Evolutionary conservation across 1,140 invertebrate species (phyloP).

Genomic region (Philotrypesis tridentata): DNA sequence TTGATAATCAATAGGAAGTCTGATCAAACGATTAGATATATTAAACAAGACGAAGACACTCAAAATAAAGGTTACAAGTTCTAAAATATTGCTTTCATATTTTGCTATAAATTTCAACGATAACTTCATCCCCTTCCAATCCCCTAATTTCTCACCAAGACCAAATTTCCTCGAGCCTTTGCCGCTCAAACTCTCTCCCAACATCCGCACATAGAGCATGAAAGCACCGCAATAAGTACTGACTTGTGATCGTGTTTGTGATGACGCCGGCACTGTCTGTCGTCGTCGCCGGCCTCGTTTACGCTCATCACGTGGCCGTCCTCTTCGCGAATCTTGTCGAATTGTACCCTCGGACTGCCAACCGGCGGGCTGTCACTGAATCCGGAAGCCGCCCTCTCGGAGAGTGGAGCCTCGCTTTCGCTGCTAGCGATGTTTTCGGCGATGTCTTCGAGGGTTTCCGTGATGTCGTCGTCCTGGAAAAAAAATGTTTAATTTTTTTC

Average conservation of each 20-base stretch:
- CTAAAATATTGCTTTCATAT: too few species aligned
- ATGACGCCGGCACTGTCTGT: slow-evolving; percentile 64
- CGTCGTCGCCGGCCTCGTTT: slow-evolving; percentile 59
- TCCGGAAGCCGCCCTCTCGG: slow-evolving; percentile 70
- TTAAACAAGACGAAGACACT: too few species aligned
- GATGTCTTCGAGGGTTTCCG: slow-evolving; percentile 47
- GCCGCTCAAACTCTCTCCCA: too few species aligned
- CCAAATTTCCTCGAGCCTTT: too few species aligned
- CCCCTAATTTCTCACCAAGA: too few species aligned
- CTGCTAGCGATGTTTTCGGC: slow-evolving; percentile 54
- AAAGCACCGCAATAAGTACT: slow-evolving; percentile 8
- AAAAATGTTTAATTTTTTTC: background rate
- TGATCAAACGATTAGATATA: too few species aligned
- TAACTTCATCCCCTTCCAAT: too few species aligned
- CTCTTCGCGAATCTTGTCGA: slow-evolving; percentile 69
- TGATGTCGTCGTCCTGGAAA: slow-evolving; percentile 43
- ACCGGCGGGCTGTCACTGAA: slow-evolving; percentile 62
- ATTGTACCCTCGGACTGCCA: slow-evolving; percentile 71
- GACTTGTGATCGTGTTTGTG: slow-evolving; percentile 73
- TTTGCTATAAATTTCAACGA: too few species aligned
- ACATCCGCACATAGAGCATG: too few species aligned
- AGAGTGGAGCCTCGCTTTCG: slow-evolving; percentile 71
- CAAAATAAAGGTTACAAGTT: too few species aligned
- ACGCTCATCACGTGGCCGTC: slow-evolving; percentile 51
- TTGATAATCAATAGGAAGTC: too few species aligned